A percentile compares a stretch with the other conserved stretches of the same genome.
phyloP scores from a whole-genome alignment of 2,113 vertebrate genomes.

The Delphinus delphis region DNA sequence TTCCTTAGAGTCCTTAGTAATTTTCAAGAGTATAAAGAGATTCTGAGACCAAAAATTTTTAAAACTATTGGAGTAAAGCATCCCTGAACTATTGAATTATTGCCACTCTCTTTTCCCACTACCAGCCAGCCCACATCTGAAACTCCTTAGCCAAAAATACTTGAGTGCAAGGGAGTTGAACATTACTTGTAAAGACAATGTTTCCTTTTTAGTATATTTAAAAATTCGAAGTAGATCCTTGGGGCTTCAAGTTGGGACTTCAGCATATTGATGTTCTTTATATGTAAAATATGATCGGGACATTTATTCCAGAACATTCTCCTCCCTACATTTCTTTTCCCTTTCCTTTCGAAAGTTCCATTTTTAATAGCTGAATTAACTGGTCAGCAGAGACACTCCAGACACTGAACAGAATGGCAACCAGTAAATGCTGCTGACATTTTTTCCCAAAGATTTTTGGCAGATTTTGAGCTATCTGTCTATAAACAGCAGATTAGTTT shows the following conservation, averaged over 20 bases:
- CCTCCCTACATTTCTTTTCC: background rate
- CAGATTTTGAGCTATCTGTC: slow-evolving; percentile 74
- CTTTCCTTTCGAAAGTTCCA: slow-evolving; percentile 47
- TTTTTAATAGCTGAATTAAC: slow-evolving; percentile 67
- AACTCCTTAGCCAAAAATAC: slow-evolving; percentile 5
- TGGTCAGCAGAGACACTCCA: background rate
- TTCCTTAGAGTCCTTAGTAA: background rate
- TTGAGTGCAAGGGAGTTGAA: background rate
- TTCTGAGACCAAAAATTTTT: background rate
- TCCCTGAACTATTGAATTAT: background rate
- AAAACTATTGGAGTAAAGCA: background rate
- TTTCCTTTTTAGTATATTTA: slow-evolving; percentile 23
- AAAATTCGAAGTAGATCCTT: slow-evolving; percentile 26
- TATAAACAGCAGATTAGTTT: slow-evolving; percentile 73
- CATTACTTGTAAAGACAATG: background rate
- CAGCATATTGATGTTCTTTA: slow-evolving; percentile 7
- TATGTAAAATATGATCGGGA: slow-evolving; percentile 43
- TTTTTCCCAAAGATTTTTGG: slow-evolving; percentile 67
- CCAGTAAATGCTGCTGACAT: slow-evolving; percentile 49
- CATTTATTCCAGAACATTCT: slow-evolving; percentile 41
- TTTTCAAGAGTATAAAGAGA: background rate
- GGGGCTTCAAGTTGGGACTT: background rate
- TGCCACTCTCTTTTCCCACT: background rate
- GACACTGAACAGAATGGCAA: slow-evolving; percentile 59
- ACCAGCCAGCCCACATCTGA: background rate